A percentile compares a stretch with the other conserved stretches of the same genome.
These are phyloP conservation scores for Oscheius sp. DNA, from an alignment of 2,888 invertebrate genomes.

Conservation along the genomic window DNA sequence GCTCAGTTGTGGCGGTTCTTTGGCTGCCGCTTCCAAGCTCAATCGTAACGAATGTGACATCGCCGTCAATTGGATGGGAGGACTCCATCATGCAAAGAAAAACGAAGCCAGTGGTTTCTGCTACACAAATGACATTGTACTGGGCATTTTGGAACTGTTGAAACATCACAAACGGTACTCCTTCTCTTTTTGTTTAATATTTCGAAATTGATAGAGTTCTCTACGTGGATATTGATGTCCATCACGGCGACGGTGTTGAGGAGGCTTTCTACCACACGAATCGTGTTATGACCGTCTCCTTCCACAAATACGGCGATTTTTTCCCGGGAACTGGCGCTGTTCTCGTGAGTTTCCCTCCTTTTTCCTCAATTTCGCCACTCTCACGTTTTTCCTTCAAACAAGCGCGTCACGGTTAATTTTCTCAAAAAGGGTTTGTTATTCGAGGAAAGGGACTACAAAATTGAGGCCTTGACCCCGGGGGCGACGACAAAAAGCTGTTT, in stretches of 20 bases:
- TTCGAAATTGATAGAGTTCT: constrained; percentile 84
- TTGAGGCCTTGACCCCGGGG: too few relatives aligned
- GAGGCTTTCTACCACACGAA: constrained; percentile 90
- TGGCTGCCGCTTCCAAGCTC: constrained; percentile 96
- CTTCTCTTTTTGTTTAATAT: not conserved
- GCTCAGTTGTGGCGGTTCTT: constrained; percentile 95
- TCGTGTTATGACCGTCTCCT: constrained; percentile 98
- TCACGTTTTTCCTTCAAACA: not conserved
- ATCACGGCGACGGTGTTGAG: constrained; percentile 99
- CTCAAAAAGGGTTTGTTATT: too few relatives aligned
- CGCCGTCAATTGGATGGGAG: constrained; percentile 99
- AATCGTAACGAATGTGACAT: constrained; percentile 99
- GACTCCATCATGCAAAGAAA: constrained; percentile 98
- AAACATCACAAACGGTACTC: constrained; percentile 78
- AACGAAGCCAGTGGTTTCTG: constrained; percentile 91
- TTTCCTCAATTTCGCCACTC: not conserved
- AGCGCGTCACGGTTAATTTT: not conserved
- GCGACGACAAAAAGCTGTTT: too few relatives aligned
- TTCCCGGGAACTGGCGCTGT: constrained; percentile 93
- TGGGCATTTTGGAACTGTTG: constrained; percentile 93
- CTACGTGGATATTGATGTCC: constrained; percentile 99
- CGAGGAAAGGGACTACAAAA: too few relatives aligned
- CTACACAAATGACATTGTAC: constrained; percentile 98
- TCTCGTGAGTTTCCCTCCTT: constrained; percentile 66
- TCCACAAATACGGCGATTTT: constrained; percentile 99